phyloP scores from a whole-genome alignment of 2,113 vertebrate genomes.

The Accipiter cooperii region DNA sequence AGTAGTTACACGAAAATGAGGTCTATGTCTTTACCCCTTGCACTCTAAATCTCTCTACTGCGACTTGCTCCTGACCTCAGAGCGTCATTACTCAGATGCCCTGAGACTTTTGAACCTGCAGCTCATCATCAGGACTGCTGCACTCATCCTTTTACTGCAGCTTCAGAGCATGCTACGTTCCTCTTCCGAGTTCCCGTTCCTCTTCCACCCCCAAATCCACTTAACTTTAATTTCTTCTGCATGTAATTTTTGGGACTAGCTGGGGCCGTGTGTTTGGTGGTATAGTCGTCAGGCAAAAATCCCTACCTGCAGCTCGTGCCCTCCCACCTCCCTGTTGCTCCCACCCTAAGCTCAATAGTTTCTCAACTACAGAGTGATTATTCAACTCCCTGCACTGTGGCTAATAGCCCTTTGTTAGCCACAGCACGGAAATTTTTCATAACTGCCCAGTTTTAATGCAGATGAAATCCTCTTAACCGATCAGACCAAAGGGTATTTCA shows the following conservation, averaged over 20 bases:
- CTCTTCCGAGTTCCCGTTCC: neutral
- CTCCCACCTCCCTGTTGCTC: neutral
- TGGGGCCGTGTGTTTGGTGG: neutral
- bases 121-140: neutral
- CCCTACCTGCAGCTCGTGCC: neutral
- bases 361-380: neutral
- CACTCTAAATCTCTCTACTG: neutral
- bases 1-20: fast-evolving
- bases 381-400: neutral
- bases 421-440: neutral
- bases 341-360: neutral
- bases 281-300: neutral
- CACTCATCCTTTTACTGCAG: neutral
- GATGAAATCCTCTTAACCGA: neutral
- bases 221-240: neutral
- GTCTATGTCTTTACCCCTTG: neutral
- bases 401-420: neutral
- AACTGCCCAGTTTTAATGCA: neutral
- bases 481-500: neutral
- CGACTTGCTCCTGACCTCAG: neutral
- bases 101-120: neutral
- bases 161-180: neutral
- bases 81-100: fast-evolving
- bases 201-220: neutral
- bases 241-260: neutral